A percentile compares a stretch with the other conserved stretches of the same genome.
Evolutionary conservation across 2,888 invertebrate genomes (phyloP).

Genomic region (Julus scandinavius): DNA sequence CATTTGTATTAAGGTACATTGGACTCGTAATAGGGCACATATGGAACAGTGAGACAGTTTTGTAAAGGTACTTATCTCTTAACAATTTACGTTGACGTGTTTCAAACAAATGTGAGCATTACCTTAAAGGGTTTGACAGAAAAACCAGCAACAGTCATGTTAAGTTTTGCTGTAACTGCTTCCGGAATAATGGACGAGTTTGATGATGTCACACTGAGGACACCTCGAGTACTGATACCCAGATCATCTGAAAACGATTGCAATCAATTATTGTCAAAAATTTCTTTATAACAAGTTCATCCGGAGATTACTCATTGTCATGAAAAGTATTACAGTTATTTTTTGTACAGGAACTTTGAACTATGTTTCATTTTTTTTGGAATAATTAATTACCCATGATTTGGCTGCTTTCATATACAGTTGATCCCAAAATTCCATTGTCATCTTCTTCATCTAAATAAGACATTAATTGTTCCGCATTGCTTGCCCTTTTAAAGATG

Average conservation of each 20-base stretch:
- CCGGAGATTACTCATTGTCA: not conserved
- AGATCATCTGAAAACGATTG: conserved; percentile 32
- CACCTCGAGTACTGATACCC: conserved; percentile 30
- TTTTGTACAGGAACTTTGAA: too few relatives aligned
- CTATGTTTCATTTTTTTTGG: not conserved
- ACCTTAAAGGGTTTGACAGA: conserved; percentile 16
- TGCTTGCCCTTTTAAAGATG: conserved; percentile 18
- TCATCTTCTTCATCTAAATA: conserved; percentile 51
- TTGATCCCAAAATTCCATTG: conserved; percentile 43
- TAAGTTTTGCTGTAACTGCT: not conserved
- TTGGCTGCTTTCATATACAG: conserved; percentile 43
- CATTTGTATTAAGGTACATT: too few relatives aligned
- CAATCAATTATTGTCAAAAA: too few relatives aligned
- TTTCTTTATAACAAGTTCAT: too few relatives aligned
- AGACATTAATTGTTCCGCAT: not conserved
- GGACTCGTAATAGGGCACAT: not conserved
- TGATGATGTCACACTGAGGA: not conserved
- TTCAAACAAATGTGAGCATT: not conserved
- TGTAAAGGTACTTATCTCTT: not conserved
- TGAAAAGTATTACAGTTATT: not conserved
- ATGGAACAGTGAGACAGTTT: not conserved
- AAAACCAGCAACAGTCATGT: conserved; percentile 44
- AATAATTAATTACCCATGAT: conserved; percentile 19
- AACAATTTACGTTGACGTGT: not conserved
- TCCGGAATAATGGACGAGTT: conserved; percentile 51